Conservation (phyloP, 1,140 invertebrate species). For the Manduca sexta region DNA sequence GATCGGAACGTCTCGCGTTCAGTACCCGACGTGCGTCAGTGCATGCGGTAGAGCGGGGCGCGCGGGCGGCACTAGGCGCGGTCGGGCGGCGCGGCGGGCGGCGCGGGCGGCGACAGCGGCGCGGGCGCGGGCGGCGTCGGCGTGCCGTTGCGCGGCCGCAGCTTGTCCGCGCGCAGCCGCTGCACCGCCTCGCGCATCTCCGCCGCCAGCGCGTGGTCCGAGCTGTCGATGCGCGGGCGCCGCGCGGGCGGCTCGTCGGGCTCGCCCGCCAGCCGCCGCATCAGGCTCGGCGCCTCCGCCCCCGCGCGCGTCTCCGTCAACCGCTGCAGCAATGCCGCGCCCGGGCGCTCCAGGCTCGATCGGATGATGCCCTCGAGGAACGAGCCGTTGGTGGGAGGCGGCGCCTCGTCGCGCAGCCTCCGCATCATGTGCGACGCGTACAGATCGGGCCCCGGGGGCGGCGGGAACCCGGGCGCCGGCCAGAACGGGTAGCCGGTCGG, state of each 20-base stretch:
- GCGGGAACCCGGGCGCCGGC: constrained; percentile 49
- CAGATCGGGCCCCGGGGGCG: constrained; percentile 74
- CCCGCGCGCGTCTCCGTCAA: constrained; percentile 78
- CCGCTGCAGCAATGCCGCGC: constrained; percentile 81
- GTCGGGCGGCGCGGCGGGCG: constrained; percentile 33
- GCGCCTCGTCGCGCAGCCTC: constrained; percentile 81
- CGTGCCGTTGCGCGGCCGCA: constrained; percentile 51
- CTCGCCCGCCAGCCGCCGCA: constrained; percentile 37
- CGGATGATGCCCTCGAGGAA: constrained; percentile 88
- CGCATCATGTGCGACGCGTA: constrained; percentile 89
- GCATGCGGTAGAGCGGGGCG: constrained; percentile 7
- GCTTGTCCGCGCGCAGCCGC: constrained; percentile 66
- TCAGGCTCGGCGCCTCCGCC: constrained; percentile 34
- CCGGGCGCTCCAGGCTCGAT: constrained; percentile 81
- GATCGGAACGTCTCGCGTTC: constrained; percentile 26
- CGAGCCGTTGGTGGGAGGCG: constrained; percentile 78
- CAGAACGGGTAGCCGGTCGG: constrained; percentile 78
- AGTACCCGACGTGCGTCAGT: constrained; percentile 6
- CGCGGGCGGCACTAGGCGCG: constrained; percentile 28
- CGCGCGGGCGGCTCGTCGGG: constrained; percentile 44
- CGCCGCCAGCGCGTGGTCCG: constrained; percentile 67
- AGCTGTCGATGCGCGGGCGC: constrained; percentile 58
- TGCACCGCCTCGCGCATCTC: constrained; percentile 75
- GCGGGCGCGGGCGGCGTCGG: constrained; percentile 40
- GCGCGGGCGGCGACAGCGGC: constrained; percentile 11